A percentile compares a stretch with the other conserved stretches of the same genome.
Conservation (phyloP, 2,797 vertebrate species). For the Tokudaia muenninki region DNA sequence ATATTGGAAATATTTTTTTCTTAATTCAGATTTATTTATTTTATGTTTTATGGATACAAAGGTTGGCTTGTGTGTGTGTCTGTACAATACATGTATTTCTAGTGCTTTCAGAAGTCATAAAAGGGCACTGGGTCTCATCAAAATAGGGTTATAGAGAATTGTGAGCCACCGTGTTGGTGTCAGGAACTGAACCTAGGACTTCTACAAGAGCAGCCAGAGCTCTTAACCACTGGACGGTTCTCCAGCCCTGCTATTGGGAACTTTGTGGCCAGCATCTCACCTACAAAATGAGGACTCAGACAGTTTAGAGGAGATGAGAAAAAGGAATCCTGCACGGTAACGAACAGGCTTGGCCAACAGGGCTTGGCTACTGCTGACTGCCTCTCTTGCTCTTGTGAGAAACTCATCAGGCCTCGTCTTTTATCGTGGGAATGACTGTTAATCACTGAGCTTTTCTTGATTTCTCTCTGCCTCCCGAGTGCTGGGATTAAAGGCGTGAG, state of each 20-base stretch:
- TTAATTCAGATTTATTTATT: not conserved
- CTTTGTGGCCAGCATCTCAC: not conserved
- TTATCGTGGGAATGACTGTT: not conserved
- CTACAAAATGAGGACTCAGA: not conserved
- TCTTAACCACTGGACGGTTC: not conserved
- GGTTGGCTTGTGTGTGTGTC: not conserved
- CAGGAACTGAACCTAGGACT: not conserved
- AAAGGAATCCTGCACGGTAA: not conserved
- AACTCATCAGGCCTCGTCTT: not conserved
- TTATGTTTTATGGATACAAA: not conserved
- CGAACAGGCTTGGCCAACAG: not conserved
- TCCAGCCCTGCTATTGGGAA: not conserved
- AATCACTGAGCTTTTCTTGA: not conserved
- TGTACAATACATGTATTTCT: not conserved
- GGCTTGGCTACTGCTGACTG: not conserved
- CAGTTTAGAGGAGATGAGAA: not conserved
- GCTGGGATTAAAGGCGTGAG: too few relatives aligned
- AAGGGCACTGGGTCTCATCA: too few relatives aligned
- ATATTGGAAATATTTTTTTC: not conserved
- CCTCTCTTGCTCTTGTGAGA: slow-evolving; percentile 35
- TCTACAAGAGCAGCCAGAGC: not conserved
- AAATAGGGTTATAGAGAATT: not conserved
- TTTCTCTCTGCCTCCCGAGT: not conserved
- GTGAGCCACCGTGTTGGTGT: not conserved
- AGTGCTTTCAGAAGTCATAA: not conserved